These are phyloP conservation scores for Cephonodes hylas DNA, from an alignment of 2,888 invertebrate species.

Conservation along the genomic window DNA sequence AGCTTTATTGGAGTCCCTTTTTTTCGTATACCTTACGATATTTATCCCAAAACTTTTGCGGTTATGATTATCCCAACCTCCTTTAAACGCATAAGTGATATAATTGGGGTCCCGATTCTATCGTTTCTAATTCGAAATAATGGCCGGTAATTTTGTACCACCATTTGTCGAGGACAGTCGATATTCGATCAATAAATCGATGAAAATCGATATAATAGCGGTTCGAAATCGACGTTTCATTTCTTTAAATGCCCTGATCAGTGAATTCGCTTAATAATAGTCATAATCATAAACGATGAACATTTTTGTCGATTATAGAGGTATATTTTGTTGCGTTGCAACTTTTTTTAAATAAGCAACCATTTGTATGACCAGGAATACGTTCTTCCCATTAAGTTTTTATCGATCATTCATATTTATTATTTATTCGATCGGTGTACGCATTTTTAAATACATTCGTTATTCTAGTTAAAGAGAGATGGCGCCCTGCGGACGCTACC, in stretches of 20 bases:
- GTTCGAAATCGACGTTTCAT: conserved; percentile 76
- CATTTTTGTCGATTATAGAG: conserved; percentile 55
- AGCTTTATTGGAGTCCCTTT: conserved; percentile 30
- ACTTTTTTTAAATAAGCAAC: conserved; percentile 5
- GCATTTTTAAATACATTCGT: conserved; percentile 7
- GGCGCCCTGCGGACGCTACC: conserved; percentile 19
- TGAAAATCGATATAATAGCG: conserved; percentile 77
- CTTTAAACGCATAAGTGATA: conserved; percentile 81
- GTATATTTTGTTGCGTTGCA: conserved; percentile 40
- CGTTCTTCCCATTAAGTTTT: background rate
- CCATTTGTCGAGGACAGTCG: conserved; percentile 80
- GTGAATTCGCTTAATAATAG: conserved; percentile 76
- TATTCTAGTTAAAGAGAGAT: conserved; percentile 40
- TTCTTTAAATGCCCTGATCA: conserved; percentile 80
- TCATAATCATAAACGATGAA: conserved; percentile 71
- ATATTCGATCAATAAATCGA: conserved; percentile 81
- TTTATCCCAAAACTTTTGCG: conserved; percentile 52
- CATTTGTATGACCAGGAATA: background rate
- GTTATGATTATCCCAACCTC: conserved; percentile 76
- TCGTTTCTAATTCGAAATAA: conserved; percentile 80
- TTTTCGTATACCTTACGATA: conserved; percentile 33
- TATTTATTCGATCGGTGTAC: background rate
- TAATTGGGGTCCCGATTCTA: conserved; percentile 79
- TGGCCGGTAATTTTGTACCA: conserved; percentile 76
- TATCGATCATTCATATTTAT: background rate